A percentile compares a stretch with the other conserved stretches of the same genome.
These are phyloP conservation scores for Lithosia quadra DNA, from an alignment of 2,888 invertebrate species.

Conservation along the genomic window DNA sequence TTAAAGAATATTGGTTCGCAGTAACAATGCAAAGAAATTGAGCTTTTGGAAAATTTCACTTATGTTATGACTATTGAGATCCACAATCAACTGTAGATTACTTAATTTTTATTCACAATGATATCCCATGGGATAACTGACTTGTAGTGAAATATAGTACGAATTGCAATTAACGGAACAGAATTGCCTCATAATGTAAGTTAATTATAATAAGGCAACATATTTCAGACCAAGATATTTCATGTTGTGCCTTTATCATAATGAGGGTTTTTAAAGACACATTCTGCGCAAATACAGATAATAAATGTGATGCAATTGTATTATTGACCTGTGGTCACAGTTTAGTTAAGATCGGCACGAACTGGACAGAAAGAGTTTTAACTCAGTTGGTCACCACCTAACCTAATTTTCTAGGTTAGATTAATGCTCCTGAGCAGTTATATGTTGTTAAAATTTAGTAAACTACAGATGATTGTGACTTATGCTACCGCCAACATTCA, in stretches of 20 bases:
- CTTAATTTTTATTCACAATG: conserved; percentile 62
- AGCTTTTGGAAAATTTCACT: conserved; percentile 62
- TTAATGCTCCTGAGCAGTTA: conserved; percentile 11
- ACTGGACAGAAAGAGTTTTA: conserved; percentile 11
- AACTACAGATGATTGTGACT: conserved; percentile 85
- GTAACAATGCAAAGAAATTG: conserved; percentile 56
- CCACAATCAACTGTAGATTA: conserved; percentile 85
- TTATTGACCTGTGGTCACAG: neutral
- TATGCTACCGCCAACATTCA: conserved; percentile 73
- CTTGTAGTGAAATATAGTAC: neutral
- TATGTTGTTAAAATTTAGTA: conserved; percentile 72
- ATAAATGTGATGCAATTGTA: conserved; percentile 8
- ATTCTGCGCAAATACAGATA: neutral
- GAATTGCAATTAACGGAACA: neutral
- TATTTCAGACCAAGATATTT: neutral
- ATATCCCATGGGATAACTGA: conserved; percentile 2
- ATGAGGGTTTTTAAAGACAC: neutral
- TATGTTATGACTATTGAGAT: conserved; percentile 82
- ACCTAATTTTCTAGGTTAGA: neutral
- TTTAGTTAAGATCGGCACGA: conserved; percentile 23
- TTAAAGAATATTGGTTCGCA: conserved; percentile 78
- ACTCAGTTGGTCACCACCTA: neutral
- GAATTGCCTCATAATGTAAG: neutral
- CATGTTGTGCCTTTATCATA: neutral
- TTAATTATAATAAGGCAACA: neutral